Percentiles rank a stretch among this genome's conserved stretches.
Conservation (phyloP, 2,888 invertebrate genomes). For the Nephrotoma appendiculata region DNA sequence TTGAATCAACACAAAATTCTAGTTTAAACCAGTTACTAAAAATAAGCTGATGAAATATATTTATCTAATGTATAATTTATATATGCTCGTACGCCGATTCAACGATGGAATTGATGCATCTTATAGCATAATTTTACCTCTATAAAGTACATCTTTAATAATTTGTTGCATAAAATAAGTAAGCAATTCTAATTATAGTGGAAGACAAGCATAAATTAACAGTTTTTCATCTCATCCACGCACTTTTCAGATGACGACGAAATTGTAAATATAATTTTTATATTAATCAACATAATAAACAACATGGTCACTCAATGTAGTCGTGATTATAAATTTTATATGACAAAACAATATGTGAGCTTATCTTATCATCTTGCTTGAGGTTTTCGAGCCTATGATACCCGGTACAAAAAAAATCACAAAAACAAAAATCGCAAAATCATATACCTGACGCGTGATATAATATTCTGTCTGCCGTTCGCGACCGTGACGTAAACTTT, state of each 20-base stretch:
- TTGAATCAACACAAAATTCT: background rate
- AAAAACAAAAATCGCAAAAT: too few species aligned
- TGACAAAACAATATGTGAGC: background rate
- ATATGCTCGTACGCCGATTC: background rate
- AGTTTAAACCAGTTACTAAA: background rate
- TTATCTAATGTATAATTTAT: background rate
- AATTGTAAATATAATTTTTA: background rate
- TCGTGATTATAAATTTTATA: background rate
- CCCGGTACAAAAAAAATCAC: background rate
- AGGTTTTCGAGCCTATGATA: background rate
- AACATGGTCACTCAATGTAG: background rate
- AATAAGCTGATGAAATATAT: background rate
- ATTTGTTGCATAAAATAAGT: background rate
- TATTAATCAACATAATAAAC: background rate
- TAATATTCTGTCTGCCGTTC: background rate
- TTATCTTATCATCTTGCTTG: background rate
- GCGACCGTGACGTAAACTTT: background rate
- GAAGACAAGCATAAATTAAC: background rate
- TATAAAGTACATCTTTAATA: background rate
- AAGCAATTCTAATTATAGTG: background rate
- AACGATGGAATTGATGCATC: background rate
- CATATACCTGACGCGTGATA: background rate
- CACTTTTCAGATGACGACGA: background rate
- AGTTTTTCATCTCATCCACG: background rate
- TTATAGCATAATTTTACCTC: background rate